A percentile compares a stretch with the other conserved stretches of the same genome.
These are phyloP conservation scores for Carabus problematicus DNA, from an alignment of 2,888 invertebrate genomes.

Conservation along the genomic window DNA sequence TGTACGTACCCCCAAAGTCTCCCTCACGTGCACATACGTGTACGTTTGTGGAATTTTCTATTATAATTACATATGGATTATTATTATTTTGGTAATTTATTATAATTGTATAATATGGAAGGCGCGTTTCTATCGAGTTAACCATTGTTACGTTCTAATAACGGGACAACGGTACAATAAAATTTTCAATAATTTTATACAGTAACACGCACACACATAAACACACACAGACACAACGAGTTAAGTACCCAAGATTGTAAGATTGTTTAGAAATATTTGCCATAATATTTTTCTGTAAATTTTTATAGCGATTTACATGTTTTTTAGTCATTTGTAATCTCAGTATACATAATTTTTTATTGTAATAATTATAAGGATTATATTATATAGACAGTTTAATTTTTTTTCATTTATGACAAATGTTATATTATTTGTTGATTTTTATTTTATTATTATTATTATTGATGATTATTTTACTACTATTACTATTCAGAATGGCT, in stretches of 20 bases:
- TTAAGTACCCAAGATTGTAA: conserved; percentile 2
- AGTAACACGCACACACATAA: too few species aligned
- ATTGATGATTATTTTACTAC: conserved; percentile 43
- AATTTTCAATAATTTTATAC: conserved; percentile 27
- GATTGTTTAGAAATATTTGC: conserved; percentile 9
- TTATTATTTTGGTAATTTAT: too few species aligned
- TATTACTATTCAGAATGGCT: conserved; percentile 56
- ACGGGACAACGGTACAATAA: conserved; percentile 17
- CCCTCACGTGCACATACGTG: too few species aligned
- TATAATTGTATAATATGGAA: too few species aligned
- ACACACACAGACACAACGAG: too few species aligned
- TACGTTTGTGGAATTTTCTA: too few species aligned
- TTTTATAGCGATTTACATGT: conserved; percentile 45
- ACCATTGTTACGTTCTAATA: too few species aligned
- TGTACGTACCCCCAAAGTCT: too few species aligned
- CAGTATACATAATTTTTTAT: conserved; percentile 37
- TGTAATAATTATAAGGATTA: conserved; percentile 43
- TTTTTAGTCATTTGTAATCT: conserved; percentile 39
- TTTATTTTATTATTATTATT: conserved; percentile 22
- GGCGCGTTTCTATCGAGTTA: too few species aligned
- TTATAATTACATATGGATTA: too few species aligned
- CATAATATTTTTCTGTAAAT: conserved; percentile 44
- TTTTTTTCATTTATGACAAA: conserved; percentile 48
- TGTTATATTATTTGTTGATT: conserved; percentile 51
- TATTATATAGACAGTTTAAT: conserved; percentile 47